Base-by-base conservation (phyloP, 1,140 invertebrate species). In the Maconellicoccus hirsutus region DNA sequence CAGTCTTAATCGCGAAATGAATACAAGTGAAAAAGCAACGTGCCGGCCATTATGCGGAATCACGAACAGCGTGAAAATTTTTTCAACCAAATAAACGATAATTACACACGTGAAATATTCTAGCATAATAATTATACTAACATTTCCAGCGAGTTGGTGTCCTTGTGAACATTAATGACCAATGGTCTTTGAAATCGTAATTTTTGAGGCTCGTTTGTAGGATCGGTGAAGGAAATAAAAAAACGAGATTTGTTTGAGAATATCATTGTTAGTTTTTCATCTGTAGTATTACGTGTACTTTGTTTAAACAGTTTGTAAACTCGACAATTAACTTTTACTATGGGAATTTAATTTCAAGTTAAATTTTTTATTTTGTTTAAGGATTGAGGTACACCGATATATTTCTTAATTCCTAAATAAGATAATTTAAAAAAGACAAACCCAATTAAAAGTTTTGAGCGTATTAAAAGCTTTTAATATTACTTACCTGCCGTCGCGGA, bases 61-160 rank as follows among this genome's bases (percentile, higher is more conserved):
- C 42, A 52, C 42, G 42, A 52, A 6, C 12, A 52, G 42, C 42
- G 42, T 52, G 42, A 52, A 52, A 52, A 52, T 52, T 52, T 52
- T 52, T 52, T 52, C 42, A 52, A 52, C 12, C 42, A 52, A 52
- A 52, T 52, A 52, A 52, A 52, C 42, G 42, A 52, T 52, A 52
- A 52, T 52, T 52, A 52, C 42, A 52, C 42, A 52, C 42, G 42
- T 52, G 42, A 52, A 52, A 52, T 52, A 52, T 52, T 52, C 42
- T 52, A 6, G 42, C 12, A 19, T 52, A 52, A 52, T 52, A 52
- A 52, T 52, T 52, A 33, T 33, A 52, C 42, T 16, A 52, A 52
- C 42, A 52, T 52, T 52, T 52, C 42, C 42, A 52, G 42, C 42
- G 42, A 52, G 42, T 52, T 52, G 42, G 42, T 52, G 42, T 52